Conservation (phyloP, 2,113 vertebrate species). For the Mastomys natalensis region DNA sequence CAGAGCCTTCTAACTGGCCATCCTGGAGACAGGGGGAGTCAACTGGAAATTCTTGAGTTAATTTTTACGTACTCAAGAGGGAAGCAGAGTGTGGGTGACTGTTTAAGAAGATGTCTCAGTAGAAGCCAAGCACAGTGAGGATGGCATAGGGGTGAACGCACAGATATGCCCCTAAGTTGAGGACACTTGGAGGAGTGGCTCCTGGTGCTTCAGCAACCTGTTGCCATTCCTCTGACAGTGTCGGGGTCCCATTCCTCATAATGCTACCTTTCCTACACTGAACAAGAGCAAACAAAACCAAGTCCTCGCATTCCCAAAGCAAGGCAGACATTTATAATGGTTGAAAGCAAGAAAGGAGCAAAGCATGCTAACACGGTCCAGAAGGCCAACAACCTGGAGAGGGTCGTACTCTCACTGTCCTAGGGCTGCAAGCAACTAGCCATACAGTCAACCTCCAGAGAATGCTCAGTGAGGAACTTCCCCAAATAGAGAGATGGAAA, state of each 20-base stretch:
- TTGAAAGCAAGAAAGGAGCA: background rate
- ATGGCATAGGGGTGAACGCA: background rate
- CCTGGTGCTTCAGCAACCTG: slow-evolving; percentile 46
- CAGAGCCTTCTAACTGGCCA: background rate
- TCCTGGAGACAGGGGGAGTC: background rate
- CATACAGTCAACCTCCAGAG: background rate
- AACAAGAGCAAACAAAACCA: slow-evolving; percentile 60
- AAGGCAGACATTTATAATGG: slow-evolving; percentile 68
- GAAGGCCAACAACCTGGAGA: background rate
- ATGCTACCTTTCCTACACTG: slow-evolving; percentile 71
- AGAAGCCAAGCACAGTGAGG: slow-evolving; percentile 61
- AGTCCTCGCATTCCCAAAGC: background rate
- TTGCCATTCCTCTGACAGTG: slow-evolving; percentile 44
- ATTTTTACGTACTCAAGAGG: slow-evolving; percentile 70
- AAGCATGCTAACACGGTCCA: background rate
- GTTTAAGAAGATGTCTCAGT: slow-evolving; percentile 60
- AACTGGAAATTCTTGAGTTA: slow-evolving; percentile 62
- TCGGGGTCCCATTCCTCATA: slow-evolving; percentile 46
- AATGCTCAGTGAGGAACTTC: slow-evolving; percentile 67
- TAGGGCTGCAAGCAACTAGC: background rate
- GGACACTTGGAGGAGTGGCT: slow-evolving; percentile 46
- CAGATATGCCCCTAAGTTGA: background rate
- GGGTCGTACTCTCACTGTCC: background rate
- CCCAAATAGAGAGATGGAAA: slow-evolving; percentile 73
- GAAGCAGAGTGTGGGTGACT: slow-evolving; percentile 31